Evolutionary conservation across 2,797 vertebrate genomes (phyloP).

Genomic region (Gymnothorax reevesii): DNA sequence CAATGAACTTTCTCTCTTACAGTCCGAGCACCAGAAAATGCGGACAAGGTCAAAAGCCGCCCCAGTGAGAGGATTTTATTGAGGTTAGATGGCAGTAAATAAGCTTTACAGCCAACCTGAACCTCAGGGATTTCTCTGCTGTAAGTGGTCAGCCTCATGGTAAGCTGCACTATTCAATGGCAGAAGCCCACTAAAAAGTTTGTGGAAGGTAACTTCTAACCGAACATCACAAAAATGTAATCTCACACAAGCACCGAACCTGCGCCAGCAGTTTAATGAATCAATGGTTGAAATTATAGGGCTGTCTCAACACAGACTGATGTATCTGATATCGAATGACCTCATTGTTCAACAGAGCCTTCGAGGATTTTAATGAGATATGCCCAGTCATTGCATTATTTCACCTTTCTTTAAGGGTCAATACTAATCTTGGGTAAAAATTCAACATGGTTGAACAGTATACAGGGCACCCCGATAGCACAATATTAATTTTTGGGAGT

Average conservation of each 20-base stretch:
- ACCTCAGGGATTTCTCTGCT: conserved; percentile 19
- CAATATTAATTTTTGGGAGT: background rate
- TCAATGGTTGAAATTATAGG: conserved; percentile 15
- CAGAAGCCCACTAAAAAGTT: background rate
- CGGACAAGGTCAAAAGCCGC: conserved; percentile 39
- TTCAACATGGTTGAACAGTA: background rate
- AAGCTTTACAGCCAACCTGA: conserved; percentile 37
- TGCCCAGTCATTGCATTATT: background rate
- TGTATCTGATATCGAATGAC: background rate
- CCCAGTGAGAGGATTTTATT: conserved; percentile 36
- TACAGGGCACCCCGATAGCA: background rate
- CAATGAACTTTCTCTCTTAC: background rate
- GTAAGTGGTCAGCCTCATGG: conserved; percentile 21
- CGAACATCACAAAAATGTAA: conserved; percentile 18
- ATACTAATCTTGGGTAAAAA: background rate
- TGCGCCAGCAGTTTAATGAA: background rate
- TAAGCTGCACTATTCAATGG: conserved; percentile 23
- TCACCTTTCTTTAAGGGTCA: background rate
- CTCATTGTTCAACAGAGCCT: conserved; percentile 7
- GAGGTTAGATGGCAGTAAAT: conserved; percentile 45
- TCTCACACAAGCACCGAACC: background rate
- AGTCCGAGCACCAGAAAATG: conserved; percentile 16
- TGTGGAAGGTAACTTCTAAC: background rate
- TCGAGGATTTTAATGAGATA: background rate
- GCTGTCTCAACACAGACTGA: background rate